Percentiles rank a stretch among this genome's conserved stretches.
Conservation (phyloP, 2,113 vertebrate genomes). For the Mus spicilegus region DNA sequence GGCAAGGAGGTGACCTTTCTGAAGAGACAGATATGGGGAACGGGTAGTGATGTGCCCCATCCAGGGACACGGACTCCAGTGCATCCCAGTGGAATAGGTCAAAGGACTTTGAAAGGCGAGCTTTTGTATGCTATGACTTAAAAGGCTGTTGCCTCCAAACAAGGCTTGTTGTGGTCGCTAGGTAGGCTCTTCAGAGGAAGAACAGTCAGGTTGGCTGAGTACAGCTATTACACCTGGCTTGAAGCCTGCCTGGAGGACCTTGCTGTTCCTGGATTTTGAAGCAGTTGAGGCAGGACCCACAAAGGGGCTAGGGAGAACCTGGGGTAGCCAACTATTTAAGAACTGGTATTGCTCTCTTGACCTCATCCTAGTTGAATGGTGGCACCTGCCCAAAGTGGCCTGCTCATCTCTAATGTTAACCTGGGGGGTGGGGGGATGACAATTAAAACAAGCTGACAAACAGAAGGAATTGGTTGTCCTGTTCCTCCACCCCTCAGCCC, state of each 20-base stretch:
- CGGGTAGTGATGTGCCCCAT: background rate
- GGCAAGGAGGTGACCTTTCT: background rate
- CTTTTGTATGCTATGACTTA: background rate
- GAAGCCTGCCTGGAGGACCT: background rate
- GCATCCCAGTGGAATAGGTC: background rate
- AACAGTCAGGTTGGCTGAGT: background rate
- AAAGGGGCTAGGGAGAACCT: background rate
- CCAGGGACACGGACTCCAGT: background rate
- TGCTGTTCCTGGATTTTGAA: background rate
- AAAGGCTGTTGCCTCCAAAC: background rate
- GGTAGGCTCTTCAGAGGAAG: background rate
- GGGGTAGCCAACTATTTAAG: background rate
- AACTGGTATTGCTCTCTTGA: background rate
- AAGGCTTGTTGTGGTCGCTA: background rate
- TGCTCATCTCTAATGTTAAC: background rate
- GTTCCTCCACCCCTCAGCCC: background rate
- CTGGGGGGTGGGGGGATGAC: too few relatives aligned
- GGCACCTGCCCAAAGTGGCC: background rate
- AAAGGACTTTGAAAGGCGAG: fast-evolving
- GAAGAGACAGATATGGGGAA: background rate
- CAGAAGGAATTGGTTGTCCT: background rate
- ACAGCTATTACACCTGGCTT: background rate
- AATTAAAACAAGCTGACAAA: too few relatives aligned
- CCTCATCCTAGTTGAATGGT: fast-evolving
- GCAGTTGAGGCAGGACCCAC: background rate